A percentile compares a stretch with the other conserved stretches of the same genome.
phyloP scores from a whole-genome alignment of 2,113 vertebrate species.

The Bos javanicus region DNA sequence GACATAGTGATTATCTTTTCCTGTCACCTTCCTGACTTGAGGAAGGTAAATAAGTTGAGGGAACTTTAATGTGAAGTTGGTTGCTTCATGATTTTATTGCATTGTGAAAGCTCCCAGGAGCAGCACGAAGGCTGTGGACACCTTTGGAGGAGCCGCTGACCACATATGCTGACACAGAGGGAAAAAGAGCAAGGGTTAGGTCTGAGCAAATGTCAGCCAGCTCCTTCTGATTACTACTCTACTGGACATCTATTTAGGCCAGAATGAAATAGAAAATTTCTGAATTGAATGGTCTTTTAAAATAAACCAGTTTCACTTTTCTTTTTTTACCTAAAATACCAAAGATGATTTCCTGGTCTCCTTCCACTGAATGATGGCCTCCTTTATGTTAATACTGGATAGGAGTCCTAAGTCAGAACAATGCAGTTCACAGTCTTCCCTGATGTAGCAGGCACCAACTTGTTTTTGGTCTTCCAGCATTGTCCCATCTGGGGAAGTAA shows the following conservation, averaged over 20 bases:
- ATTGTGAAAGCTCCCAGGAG: background rate
- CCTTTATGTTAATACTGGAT: background rate
- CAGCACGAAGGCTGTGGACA: background rate
- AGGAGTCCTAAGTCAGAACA: background rate
- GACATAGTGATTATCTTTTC: background rate
- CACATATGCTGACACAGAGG: background rate
- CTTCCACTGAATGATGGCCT: background rate
- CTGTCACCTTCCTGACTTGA: background rate
- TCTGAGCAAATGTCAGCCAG: background rate
- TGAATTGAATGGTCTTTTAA: background rate
- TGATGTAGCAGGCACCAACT: background rate
- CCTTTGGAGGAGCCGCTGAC: background rate
- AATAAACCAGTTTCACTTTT: background rate
- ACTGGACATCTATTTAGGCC: background rate
- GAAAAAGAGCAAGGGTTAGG: background rate
- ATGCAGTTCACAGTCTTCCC: background rate
- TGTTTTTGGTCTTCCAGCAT: background rate
- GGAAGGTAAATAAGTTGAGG: background rate
- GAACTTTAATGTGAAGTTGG: background rate
- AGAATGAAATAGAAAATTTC: background rate
- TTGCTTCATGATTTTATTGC: background rate
- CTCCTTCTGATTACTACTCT: background rate
- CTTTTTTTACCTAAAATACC: background rate
- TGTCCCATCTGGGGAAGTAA: background rate
- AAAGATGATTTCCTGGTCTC: background rate